Evolutionary conservation across 1,140 invertebrate genomes (phyloP).

Genomic region (Penaeus indicus): DNA sequence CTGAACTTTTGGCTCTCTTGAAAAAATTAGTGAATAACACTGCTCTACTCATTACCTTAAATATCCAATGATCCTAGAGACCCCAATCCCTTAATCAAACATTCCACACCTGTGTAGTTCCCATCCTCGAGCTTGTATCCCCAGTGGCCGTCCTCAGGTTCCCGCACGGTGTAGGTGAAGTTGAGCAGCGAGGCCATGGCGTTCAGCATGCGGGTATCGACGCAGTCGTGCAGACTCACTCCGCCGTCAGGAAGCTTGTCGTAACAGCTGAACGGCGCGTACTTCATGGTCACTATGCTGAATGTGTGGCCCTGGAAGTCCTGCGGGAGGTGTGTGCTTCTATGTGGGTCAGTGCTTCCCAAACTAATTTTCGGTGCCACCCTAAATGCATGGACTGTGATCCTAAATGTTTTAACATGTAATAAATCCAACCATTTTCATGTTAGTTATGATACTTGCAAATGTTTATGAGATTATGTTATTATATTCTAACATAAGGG

Average conservation of each 20-base stretch:
- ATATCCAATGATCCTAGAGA: too few relatives aligned
- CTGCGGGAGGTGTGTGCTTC: neutral
- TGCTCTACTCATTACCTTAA: too few relatives aligned
- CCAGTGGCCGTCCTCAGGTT: conserved; percentile 38
- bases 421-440: too few relatives aligned
- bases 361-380: neutral
- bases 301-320: conserved; percentile 53
- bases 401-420: neutral
- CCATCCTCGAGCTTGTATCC: conserved; percentile 43
- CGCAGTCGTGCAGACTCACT: conserved; percentile 33
- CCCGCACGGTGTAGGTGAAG: conserved; percentile 48
- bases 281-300: conserved; percentile 48
- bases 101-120: conserved; percentile 39
- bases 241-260: neutral
- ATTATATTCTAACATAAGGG: too few relatives aligned
- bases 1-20: too few relatives aligned
- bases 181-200: conserved; percentile 30
- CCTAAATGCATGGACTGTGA: neutral
- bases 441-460: too few relatives aligned
- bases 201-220: conserved; percentile 44
- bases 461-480: too few relatives aligned
- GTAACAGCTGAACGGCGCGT: conserved; percentile 57
- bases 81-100: neutral
- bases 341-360: neutral
- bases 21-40: too few relatives aligned